Percentiles rank a stretch among this genome's conserved stretches.
Conservation (phyloP, 2,797 vertebrate species). For the Micromesistius poutassou region DNA sequence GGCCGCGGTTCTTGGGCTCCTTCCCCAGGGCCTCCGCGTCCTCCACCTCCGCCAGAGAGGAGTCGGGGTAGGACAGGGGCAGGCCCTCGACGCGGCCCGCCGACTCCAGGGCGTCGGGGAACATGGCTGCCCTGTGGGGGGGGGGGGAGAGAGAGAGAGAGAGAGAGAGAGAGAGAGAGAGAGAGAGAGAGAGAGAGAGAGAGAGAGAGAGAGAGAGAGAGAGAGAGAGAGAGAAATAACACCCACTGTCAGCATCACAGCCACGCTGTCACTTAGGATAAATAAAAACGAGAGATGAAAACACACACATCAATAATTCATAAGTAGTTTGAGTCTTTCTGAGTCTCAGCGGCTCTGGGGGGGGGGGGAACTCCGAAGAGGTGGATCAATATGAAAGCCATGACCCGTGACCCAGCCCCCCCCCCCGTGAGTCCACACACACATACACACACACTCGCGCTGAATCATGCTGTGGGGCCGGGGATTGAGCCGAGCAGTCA, state of each 20-base stretch:
- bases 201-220: too few species aligned
- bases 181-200: too few species aligned
- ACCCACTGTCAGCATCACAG: neutral
- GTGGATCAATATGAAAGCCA: neutral
- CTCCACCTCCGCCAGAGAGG: slow-evolving; percentile 40
- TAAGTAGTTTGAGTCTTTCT: neutral
- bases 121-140: slow-evolving; percentile 58
- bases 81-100: slow-evolving; percentile 70
- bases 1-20: slow-evolving; percentile 59
- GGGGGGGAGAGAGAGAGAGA: neutral
- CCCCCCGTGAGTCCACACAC: neutral
- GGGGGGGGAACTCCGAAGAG: neutral
- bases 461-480: slow-evolving; percentile 54
- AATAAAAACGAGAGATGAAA: neutral
- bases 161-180: too few species aligned
- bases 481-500: slow-evolving; percentile 46
- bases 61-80: slow-evolving; percentile 62
- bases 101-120: slow-evolving; percentile 71
- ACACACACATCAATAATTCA: neutral
- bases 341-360: neutral
- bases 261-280: neutral
- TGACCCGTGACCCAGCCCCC: neutral
- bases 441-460: slow-evolving; percentile 7
- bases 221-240: too few species aligned
- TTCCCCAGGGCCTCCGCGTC: slow-evolving; percentile 33